Percentiles rank a stretch among this genome's conserved stretches.
phyloP scores from a whole-genome alignment of 2,888 invertebrate species.

The Coenonympha glycerion region DNA sequence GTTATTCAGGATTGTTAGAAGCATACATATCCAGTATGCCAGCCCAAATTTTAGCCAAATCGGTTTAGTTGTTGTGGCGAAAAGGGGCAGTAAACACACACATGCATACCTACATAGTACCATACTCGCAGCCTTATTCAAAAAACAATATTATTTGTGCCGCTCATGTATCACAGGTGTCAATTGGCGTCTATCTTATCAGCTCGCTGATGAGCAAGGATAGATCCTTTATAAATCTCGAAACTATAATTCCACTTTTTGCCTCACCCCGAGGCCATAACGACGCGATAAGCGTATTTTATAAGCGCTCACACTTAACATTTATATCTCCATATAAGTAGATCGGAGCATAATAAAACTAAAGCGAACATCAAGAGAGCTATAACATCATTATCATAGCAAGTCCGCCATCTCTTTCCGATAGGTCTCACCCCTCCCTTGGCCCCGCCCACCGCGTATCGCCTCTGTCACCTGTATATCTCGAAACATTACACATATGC shows the following conservation, averaged over 20 bases:
- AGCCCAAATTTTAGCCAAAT: too few species aligned
- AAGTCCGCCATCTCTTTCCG: slow-evolving; percentile 74
- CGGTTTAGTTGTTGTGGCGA: too few species aligned
- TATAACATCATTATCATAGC: slow-evolving; percentile 77
- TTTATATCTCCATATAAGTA: slow-evolving; percentile 75
- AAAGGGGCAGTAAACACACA: too few species aligned
- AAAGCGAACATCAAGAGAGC: slow-evolving; percentile 75
- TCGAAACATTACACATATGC: slow-evolving; percentile 77
- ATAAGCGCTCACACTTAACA: slow-evolving; percentile 71
- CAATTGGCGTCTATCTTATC: slow-evolving; percentile 55
- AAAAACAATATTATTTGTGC: not conserved
- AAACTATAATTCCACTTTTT: slow-evolving; percentile 69
- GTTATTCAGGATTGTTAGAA: too few species aligned
- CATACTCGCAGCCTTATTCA: not conserved
- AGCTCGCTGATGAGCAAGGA: slow-evolving; percentile 42
- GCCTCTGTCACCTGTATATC: slow-evolving; percentile 75
- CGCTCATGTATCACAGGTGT: slow-evolving; percentile 2
- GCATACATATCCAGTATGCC: too few species aligned
- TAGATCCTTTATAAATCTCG: slow-evolving; percentile 54
- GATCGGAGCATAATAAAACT: slow-evolving; percentile 75
- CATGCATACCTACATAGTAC: too few species aligned
- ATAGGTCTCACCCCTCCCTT: slow-evolving; percentile 69
- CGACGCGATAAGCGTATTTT: slow-evolving; percentile 73
- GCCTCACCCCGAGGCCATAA: slow-evolving; percentile 56
- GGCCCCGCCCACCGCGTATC: slow-evolving; percentile 71